Base-by-base conservation (phyloP, 2,797 vertebrate species). In the Harpagifer antarcticus region DNA sequence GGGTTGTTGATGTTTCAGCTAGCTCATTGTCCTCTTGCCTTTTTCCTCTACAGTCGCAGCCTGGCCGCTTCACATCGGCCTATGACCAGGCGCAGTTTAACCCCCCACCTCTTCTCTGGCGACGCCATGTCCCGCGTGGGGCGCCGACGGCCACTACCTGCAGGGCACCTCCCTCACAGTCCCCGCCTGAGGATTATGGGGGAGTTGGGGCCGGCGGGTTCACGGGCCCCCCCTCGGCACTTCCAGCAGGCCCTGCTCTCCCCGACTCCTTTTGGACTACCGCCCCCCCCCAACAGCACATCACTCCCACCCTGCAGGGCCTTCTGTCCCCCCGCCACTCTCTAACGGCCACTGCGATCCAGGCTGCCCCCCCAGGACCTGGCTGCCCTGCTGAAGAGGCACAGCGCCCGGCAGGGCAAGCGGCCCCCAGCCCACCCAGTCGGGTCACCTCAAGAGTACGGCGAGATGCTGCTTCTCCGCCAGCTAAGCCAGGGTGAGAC, bases 231-330 rank as follows among this genome's bases (percentile, higher is more conserved):
- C 94, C 95, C 5, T 99, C 98, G 0, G 94, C 97, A 74, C 96
- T 99, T 99, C 86, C 98, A 99, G 89, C 98, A 99, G 92, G 98
- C 98, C 11, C 94, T 99, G 90, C 95, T 99, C 16, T 99, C 98
- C 43, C 98, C 98, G 0, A 99, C 97, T 0, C 97, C 98, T 0
- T 0, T 91, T 96, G 43, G 97, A 99, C 90, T 99, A 99, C 86
- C 95, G 97, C 76, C 96, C 96, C 87, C 88, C 88, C 94, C 2
- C 97, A 97, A 74, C 94, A 94, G 45, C 98, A 99, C 76, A 96
- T 98, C 75, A 98, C 98, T 3, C 96, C 97, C 74, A 97, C 98
- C 82, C 95, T 99, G 67, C 98, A 98, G 93, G 98, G 97, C 87
- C 96, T 99, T 76, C 96, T 99, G 47, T 99, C 98, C 2, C 98